A percentile compares a stretch with the other conserved stretches of the same genome.
These are phyloP conservation scores for Tetrax tetrax DNA, from an alignment of 2,113 vertebrate genomes.

Conservation along the genomic window DNA sequence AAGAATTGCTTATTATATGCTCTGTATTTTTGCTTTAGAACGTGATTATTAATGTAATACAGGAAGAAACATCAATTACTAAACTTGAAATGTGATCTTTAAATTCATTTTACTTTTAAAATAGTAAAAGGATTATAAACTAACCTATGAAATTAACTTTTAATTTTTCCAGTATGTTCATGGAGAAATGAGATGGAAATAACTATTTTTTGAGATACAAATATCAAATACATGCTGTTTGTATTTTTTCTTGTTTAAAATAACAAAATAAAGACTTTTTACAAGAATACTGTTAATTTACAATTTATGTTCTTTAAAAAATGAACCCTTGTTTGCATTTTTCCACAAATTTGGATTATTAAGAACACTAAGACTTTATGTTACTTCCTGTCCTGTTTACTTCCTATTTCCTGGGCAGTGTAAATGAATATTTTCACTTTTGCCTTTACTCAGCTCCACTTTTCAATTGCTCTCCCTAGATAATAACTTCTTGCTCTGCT, in stretches of 20 bases:
- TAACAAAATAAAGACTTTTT: background rate
- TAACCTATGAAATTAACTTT: background rate
- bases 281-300: background rate
- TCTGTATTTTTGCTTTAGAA: background rate
- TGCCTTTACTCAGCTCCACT: background rate
- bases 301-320: background rate
- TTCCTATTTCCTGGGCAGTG: background rate
- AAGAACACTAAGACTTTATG: background rate
- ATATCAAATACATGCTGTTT: background rate
- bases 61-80: background rate
- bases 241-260: background rate
- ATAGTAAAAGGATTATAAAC: background rate
- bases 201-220: background rate
- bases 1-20: background rate
- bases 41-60: background rate
- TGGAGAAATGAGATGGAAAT: background rate
- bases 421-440: background rate
- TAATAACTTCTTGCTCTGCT: background rate
- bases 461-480: background rate
- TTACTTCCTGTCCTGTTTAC: background rate
- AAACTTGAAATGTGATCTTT: background rate
- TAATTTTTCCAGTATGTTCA: background rate
- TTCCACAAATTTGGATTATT: background rate
- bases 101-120: background rate
- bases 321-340: background rate